phyloP scores from a whole-genome alignment of 2,888 invertebrate genomes.

The Antheraea yamamai region DNA sequence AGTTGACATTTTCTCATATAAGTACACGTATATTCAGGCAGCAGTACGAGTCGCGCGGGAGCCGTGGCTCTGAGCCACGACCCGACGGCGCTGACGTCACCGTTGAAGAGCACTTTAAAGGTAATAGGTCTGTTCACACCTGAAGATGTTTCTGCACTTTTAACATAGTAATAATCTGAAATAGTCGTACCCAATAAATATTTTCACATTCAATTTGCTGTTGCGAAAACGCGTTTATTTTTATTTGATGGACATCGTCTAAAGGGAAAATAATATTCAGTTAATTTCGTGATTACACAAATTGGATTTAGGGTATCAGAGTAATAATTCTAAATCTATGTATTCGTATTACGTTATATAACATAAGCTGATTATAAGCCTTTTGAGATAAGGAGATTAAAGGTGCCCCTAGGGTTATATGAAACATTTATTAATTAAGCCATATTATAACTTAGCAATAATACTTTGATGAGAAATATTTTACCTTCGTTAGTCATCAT shows the following conservation, averaged over 20 bases:
- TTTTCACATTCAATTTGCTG: neutral
- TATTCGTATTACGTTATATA: neutral
- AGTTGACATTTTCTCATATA: neutral
- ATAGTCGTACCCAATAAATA: neutral
- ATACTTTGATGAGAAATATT: neutral
- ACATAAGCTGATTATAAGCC: neutral
- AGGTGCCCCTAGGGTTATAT: neutral
- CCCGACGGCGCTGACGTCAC: conserved; percentile 52
- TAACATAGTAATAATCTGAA: neutral
- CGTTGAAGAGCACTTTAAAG: conserved; percentile 73
- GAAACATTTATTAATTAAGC: neutral
- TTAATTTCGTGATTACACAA: neutral
- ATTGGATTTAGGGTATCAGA: neutral
- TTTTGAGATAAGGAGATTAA: neutral
- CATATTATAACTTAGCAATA: neutral
- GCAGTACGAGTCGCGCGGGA: conserved; percentile 53
- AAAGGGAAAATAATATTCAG: neutral
- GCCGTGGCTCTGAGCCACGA: conserved; percentile 43
- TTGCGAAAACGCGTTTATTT: neutral
- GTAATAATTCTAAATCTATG: neutral
- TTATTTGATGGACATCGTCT: neutral
- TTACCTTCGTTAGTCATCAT: neutral
- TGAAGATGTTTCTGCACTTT: neutral
- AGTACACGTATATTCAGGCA: conserved; percentile 42
- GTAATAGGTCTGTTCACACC: conserved; percentile 56